phyloP scores from a whole-genome alignment of 2,888 invertebrate species.

The Antheraea assamensis region DNA sequence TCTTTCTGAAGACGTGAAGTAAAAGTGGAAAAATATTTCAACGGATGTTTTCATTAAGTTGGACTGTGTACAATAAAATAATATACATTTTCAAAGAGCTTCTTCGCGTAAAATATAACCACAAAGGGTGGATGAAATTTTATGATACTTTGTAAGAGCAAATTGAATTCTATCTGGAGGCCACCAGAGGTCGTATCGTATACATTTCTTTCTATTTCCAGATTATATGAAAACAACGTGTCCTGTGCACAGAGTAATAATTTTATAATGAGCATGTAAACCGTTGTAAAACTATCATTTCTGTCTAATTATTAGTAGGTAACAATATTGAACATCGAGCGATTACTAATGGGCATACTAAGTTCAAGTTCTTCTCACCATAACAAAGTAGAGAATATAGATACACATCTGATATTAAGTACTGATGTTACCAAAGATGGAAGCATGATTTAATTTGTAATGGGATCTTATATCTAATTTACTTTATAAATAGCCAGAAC shows the following conservation, averaged over 20 bases:
- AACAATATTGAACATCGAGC: neutral
- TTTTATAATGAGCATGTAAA: too few species aligned
- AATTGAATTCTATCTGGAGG: neutral
- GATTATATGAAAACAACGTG: neutral
- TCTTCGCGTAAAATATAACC: neutral
- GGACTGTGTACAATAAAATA: neutral
- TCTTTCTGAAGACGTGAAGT: neutral
- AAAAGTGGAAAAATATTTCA: neutral
- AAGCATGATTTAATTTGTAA: too few species aligned
- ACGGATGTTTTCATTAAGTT: slow-evolving; percentile 5
- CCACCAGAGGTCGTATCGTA: neutral
- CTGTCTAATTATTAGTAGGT: neutral
- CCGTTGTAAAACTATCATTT: neutral
- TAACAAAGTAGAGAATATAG: too few species aligned
- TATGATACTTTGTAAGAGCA: slow-evolving; percentile 1
- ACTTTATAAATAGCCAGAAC: too few species aligned
- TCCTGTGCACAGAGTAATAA: neutral
- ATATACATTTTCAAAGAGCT: slow-evolving; percentile 7
- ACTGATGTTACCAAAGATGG: too few species aligned
- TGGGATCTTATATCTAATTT: too few species aligned
- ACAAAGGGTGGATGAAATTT: neutral
- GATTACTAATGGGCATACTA: neutral
- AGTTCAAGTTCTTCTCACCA: too few species aligned
- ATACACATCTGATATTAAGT: too few species aligned
- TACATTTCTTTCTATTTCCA: slow-evolving; percentile 1